These are phyloP conservation scores for Mus spicilegus DNA, from an alignment of 2,113 vertebrate genomes.

Conservation along the genomic window DNA sequence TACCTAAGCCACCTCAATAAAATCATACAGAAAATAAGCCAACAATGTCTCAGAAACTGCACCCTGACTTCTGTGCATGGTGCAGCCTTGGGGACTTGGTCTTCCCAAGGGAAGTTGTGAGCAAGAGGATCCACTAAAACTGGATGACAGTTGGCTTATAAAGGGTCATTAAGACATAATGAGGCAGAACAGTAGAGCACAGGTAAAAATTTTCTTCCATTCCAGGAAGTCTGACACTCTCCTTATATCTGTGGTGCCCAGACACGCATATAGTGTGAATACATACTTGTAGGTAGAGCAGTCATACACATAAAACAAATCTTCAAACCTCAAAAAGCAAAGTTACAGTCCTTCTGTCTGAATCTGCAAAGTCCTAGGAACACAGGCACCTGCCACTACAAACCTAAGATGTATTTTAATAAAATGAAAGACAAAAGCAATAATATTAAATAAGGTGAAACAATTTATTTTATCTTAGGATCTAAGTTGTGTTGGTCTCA, in stretches of 20 bases:
- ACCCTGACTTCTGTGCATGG: background rate
- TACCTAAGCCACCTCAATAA: background rate
- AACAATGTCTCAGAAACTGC: background rate
- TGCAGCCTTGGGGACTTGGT: background rate
- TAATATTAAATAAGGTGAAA: background rate
- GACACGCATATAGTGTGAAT: background rate
- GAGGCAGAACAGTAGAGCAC: background rate
- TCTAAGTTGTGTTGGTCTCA: background rate
- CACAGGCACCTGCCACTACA: background rate
- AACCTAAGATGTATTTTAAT: background rate
- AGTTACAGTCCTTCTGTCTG: background rate
- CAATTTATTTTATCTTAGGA: background rate
- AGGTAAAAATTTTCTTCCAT: background rate
- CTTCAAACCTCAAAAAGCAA: background rate
- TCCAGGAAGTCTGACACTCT: background rate
- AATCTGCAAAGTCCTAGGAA: background rate
- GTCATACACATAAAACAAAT: background rate
- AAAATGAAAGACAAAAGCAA: background rate
- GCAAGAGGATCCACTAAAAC: background rate
- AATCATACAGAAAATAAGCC: background rate
- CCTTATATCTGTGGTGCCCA: background rate
- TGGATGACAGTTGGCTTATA: background rate
- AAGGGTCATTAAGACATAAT: background rate
- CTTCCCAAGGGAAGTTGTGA: background rate
- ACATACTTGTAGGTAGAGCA: background rate